Evolutionary conservation across 1,140 invertebrate species (phyloP), one percentile per base, ranked within the genome.

Genomic region (Pygmarrhopalites habei): DNA sequence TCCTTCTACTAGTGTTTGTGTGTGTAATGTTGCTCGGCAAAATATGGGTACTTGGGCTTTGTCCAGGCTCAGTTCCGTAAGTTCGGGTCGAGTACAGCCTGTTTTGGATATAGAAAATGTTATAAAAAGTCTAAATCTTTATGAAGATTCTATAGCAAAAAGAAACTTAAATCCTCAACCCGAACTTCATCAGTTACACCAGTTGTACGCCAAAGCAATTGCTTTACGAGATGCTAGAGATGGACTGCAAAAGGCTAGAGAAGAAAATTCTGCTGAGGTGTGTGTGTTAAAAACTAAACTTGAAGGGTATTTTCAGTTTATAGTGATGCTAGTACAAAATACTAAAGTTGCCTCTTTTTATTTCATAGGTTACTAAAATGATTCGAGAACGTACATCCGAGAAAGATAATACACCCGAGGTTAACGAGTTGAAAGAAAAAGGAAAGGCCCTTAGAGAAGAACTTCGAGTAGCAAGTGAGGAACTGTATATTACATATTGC

Each of bases 391-490:
- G 77, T 12, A 74, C 75, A 21, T 74, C 75, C 67, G 68, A 74
- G 64, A 66, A 71, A 7, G 69, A 73, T 41, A 56, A 49, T 2
- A 30, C 46, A 21, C 74, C 81, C 19, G 46, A 75, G 58, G 21
- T 43, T 41, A 44, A 73, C 3, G 71, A 79, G 68, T 69, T 83
- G 2, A 78, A 78, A 72, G 71, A 79, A 12, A 79, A 84, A 72
- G 72, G 74, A 4, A 76, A 76, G 69, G 62, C 82, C 14, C 30
- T 86, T 0, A 82, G 81, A 69, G 77, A 83, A 25, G 83, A 87
- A 62, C 67, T 65, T 2, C 32, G 65, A 23, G 26, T 15, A 10
- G 57, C 63, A 10, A 57, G 15, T 15, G 17, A n/a, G n/a, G n/a
- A n/a, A n/a, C n/a, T n/a, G n/a, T n/a, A n/a, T n/a, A n/a, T n/a